A percentile compares a stretch with the other conserved stretches of the same genome.
These are phyloP conservation scores for Cyphomyrmex costatus DNA, from an alignment of 1,140 invertebrate species.

Conservation along the genomic window DNA sequence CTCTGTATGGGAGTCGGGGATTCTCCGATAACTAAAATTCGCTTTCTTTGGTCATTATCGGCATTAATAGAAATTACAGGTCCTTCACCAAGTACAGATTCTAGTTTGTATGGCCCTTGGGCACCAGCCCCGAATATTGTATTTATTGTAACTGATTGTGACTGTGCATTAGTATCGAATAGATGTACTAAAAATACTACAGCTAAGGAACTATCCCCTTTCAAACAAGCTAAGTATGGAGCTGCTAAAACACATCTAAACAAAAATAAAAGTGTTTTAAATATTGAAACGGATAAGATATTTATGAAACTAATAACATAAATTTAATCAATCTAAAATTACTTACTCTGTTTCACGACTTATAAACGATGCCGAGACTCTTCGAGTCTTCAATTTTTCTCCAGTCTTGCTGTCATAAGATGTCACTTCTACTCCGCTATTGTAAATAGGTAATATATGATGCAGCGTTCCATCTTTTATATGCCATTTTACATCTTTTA, in stretches of 20 bases:
- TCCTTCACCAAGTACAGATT: conserved; percentile 77
- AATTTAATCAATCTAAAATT: conserved; percentile 20
- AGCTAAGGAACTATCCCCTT: conserved; percentile 83
- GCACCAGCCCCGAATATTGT: conserved; percentile 83
- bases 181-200: conserved; percentile 81
- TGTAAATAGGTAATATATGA: conserved; percentile 89
- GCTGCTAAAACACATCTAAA: conserved; percentile 89
- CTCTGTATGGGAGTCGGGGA: conserved; percentile 68
- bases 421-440: conserved; percentile 90
- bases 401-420: conserved; percentile 90
- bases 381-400: conserved; percentile 88
- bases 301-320: neutral
- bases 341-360: conserved; percentile 87
- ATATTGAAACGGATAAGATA: conserved; percentile 37
- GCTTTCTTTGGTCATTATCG: conserved; percentile 77
- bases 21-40: conserved; percentile 75
- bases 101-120: conserved; percentile 81
- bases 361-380: conserved; percentile 89
- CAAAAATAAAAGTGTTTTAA: conserved; percentile 51
- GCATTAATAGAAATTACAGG: conserved; percentile 76
- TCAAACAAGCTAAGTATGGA: conserved; percentile 89
- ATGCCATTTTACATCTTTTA: conserved; percentile 88
- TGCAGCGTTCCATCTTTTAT: conserved; percentile 89
- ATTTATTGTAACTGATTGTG: conserved; percentile 81
- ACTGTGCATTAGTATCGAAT: conserved; percentile 78